Conservation (phyloP, 1,140 invertebrate species). For the Magallana gigas region DNA sequence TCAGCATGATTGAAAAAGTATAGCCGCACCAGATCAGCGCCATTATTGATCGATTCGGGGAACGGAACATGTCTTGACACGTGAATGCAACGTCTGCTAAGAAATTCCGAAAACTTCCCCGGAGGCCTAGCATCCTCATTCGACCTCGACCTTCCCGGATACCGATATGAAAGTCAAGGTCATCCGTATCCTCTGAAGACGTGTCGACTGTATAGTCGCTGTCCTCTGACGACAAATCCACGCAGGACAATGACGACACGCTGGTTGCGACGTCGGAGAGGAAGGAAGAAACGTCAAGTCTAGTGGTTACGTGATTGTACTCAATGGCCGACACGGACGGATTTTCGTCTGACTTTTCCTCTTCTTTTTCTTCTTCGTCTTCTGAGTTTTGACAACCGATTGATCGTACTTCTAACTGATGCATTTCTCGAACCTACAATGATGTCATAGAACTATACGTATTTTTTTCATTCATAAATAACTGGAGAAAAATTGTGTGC, state of each 20-base stretch:
- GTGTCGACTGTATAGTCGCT: slow-evolving; percentile 18
- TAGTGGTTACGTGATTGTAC: slow-evolving; percentile 7
- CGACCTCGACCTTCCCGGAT: slow-evolving; percentile 23
- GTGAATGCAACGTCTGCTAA: slow-evolving; percentile 26
- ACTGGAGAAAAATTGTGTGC: no score
- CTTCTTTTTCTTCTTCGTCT: background rate
- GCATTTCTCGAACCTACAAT: slow-evolving; percentile 16
- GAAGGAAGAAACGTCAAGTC: slow-evolving; percentile 5
- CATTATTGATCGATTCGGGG: slow-evolving; percentile 47
- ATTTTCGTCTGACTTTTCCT: background rate
- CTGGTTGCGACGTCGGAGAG: slow-evolving; percentile 27
- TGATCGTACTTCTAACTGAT: slow-evolving; percentile 6
- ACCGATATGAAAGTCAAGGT: slow-evolving; percentile 13
- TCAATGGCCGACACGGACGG: background rate
- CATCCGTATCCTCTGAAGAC: slow-evolving; percentile 17
- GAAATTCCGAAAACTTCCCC: background rate
- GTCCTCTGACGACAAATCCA: slow-evolving; percentile 16
- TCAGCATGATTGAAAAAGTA: slow-evolving; percentile 54
- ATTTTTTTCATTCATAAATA: no score
- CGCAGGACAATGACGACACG: background rate
- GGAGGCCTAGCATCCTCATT: background rate
- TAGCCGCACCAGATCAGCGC: slow-evolving; percentile 58
- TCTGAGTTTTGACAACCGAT: slow-evolving; percentile 6
- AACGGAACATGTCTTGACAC: slow-evolving; percentile 41
- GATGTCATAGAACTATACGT: no score